Conservation (phyloP, 2,113 vertebrate genomes). For the Archilochus colubris region DNA sequence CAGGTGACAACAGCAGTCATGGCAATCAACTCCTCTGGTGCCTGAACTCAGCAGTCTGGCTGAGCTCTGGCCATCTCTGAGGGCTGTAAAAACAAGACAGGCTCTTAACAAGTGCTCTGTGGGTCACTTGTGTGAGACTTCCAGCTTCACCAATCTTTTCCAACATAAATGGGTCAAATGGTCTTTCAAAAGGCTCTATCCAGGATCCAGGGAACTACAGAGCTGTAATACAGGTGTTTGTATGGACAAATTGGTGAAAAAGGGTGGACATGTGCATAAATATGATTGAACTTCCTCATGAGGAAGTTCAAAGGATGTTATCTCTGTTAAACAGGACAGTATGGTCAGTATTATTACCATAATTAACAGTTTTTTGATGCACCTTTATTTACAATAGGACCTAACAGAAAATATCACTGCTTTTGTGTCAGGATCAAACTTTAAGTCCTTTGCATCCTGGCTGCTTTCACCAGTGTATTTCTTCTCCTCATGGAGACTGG, state of each 20-base stretch:
- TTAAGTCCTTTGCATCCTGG: background rate
- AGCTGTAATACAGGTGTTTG: background rate
- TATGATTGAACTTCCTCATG: background rate
- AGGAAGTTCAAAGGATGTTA: background rate
- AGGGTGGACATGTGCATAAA: background rate
- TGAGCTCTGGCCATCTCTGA: background rate
- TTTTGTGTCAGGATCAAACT: background rate
- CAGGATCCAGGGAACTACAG: background rate
- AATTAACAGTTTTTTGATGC: background rate
- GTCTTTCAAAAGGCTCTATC: background rate
- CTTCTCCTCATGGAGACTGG: background rate
- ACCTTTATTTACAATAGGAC: background rate
- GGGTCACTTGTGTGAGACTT: background rate
- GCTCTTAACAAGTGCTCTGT: background rate
- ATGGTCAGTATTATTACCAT: background rate
- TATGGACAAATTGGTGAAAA: background rate
- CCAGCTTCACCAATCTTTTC: background rate
- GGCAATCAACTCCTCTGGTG: background rate
- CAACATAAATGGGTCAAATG: background rate
- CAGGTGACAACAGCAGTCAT: background rate
- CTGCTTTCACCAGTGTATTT: background rate
- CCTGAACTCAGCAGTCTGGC: background rate
- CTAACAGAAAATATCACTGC: background rate
- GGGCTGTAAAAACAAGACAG: background rate
- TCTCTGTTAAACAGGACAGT: background rate